A percentile compares a stretch with the other conserved stretches of the same genome.
phyloP scores from a whole-genome alignment of 2,888 invertebrate species.

The Linnaemya vulpina region DNA sequence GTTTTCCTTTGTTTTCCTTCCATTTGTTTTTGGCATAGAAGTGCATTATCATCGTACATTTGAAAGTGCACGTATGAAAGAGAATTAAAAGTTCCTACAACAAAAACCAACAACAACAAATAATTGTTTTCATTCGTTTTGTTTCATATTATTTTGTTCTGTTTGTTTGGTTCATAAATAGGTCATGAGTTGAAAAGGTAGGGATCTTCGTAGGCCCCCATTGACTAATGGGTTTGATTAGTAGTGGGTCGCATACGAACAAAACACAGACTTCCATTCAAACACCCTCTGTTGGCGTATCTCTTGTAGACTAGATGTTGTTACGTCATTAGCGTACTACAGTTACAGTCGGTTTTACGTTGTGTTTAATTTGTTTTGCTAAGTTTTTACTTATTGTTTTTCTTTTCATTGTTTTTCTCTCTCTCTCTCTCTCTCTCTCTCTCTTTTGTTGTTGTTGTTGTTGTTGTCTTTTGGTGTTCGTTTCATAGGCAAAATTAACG shows the following conservation, averaged over 20 bases:
- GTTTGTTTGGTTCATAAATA: not conserved
- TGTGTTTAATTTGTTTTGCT: slow-evolving; percentile 14
- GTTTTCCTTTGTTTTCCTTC: slow-evolving; percentile 16
- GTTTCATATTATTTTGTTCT: not conserved
- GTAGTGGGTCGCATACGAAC: not conserved
- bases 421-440: too few relatives aligned
- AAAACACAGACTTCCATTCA: not conserved
- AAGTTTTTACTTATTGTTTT: not conserved
- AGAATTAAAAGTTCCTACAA: slow-evolving; percentile 18
- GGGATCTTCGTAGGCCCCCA: slow-evolving; percentile 25
- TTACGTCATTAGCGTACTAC: slow-evolving; percentile 70
- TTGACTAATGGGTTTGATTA: slow-evolving; percentile 11
- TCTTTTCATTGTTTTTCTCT: not conserved
- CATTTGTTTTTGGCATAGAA: slow-evolving; percentile 2
- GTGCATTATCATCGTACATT: slow-evolving; percentile 44
- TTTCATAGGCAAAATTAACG: slow-evolving; percentile 16
- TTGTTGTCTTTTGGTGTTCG: not conserved
- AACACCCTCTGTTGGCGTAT: not conserved
- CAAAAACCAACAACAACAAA: not conserved
- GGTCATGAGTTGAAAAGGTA: not conserved
- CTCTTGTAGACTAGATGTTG: slow-evolving; percentile 6
- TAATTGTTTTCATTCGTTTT: not conserved
- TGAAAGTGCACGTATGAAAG: not conserved
- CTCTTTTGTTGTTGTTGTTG: too few relatives aligned
- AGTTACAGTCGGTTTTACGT: slow-evolving; percentile 32